phyloP scores from a whole-genome alignment of 2,797 vertebrate species.

The Cichlasoma orientale region DNA sequence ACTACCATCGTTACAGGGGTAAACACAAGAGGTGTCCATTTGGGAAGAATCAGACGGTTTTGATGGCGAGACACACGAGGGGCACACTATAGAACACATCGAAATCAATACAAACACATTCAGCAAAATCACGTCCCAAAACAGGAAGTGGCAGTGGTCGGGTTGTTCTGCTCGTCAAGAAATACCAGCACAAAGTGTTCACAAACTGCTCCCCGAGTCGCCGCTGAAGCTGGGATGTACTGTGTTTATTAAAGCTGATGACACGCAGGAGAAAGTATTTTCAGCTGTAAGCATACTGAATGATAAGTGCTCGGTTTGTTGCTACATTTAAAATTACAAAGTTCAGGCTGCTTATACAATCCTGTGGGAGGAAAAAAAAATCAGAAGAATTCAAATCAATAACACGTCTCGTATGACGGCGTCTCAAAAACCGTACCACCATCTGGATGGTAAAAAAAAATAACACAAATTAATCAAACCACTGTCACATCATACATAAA shows the following conservation, averaged over 20 bases:
- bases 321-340: slow-evolving; percentile 65
- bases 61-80: slow-evolving; percentile 47
- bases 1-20: slow-evolving; percentile 63
- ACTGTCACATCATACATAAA: slow-evolving; percentile 43
- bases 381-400: slow-evolving; percentile 3
- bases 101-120: slow-evolving; percentile 67
- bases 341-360: slow-evolving; percentile 15
- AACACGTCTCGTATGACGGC: not conserved
- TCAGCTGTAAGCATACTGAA: slow-evolving; percentile 31
- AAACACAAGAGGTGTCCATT: slow-evolving; percentile 58
- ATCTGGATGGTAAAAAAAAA: slow-evolving; percentile 23
- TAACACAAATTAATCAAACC: slow-evolving; percentile 27
- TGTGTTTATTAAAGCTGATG: slow-evolving; percentile 18
- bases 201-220: slow-evolving; percentile 18
- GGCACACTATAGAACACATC: slow-evolving; percentile 50
- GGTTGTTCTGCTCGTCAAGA: slow-evolving; percentile 2
- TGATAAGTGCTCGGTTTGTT: slow-evolving; percentile 54
- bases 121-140: slow-evolving; percentile 46
- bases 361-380: not conserved
- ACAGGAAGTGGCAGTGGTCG: slow-evolving; percentile 36
- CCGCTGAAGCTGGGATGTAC: slow-evolving; percentile 3
- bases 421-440: not conserved
- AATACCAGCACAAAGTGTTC: slow-evolving; percentile 31
- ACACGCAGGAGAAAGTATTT: not conserved
- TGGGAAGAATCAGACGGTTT: slow-evolving; percentile 39